Base-by-base conservation (phyloP, 2,888 invertebrate species). In the Chloromyia formosa region DNA sequence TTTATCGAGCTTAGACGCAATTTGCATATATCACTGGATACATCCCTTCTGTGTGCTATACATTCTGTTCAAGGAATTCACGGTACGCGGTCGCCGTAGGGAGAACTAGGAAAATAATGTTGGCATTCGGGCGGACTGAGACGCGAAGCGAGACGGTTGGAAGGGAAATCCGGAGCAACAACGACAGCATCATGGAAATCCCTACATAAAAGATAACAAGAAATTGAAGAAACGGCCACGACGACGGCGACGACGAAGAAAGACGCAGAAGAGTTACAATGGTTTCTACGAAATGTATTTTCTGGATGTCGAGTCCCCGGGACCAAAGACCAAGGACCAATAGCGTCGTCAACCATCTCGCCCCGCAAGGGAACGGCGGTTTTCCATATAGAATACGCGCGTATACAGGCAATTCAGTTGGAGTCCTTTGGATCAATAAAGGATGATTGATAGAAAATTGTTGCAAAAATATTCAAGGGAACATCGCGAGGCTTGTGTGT, bases 401-500 rank as follows among this genome's bases (percentile, higher is more conserved):
- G 35, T 73, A 73, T 74, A 68, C 76, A 76, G 62, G 74, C 74
- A 76, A 76, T 76, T 74, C 69, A 35, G 61, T 66, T 69, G 49
- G 68, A 66, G 68, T 71, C 71, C 71, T 58, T 56, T 58, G 75
- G 76, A 76, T 76, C 76, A 76, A 76, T 76, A 76, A 69, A 68
- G 71, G 64, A 76, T 76, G 76, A 76, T 76, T 76, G 76, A 76
- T 76, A 76, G 76, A 76, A 75, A 76, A 76, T 76, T 76, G 75
- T 73, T 75, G 73, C 56, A 75, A 73, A 76, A 75, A 76, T 75
- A 76, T 75, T 76, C 76, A 76, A 76, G 74, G 68, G 68, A 45
- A 73, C 71, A 71, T 56, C 58, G 23, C 49, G 27, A 35, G 7
- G 60, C 60, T 9, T 35, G 27, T 35, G 27, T 58, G 66, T 66